Evolutionary conservation across 2,888 invertebrate genomes (phyloP), one percentile per base, ranked within the genome.

Genomic region (Hedya salicella): DNA sequence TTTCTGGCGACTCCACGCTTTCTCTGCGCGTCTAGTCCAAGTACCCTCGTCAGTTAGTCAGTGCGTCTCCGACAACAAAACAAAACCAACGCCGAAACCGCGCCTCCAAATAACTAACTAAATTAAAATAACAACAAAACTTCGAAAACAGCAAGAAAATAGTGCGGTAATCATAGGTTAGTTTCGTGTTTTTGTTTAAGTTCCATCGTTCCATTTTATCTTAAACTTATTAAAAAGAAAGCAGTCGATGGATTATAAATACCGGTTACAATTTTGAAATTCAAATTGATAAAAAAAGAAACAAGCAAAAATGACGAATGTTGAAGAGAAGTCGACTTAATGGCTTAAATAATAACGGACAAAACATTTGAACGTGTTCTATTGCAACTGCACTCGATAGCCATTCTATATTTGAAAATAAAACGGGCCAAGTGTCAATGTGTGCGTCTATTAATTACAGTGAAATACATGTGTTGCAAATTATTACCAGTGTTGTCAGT

Each of bases 1-100:
- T 30, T 30, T 13, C 13, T 19, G 25, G 53, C 67, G 56, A 42
- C 76, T 77, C 75, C 46, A 71, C 46, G 54, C 39, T 66, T 71
- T 65, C 67, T 17, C 30, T 70, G 67, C 62, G 62, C 63, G 50
- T 40, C 66, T 73, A 76, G 75, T 71, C 73, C 76, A 78, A 74
- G 78, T 78, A 78, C 79, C 79, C 81, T 80, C 81, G 78, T 76
- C 84, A 80, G 86, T 80, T 76, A 78, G 78, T 68, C 88, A 89
- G 89, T 89, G 78, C 80, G 81, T 74, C 77, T 74, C 76, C 75
- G 85, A 75, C 73, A 78, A 75, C 80, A 82, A 53, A 83, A 82
- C 83, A 86, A 85, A 86, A 81, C 80, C 66, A 80, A 78, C 81
- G 81, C 75, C 49, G 32, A 56, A 60, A 46, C 59, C 36, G 71